Base-by-base conservation (phyloP, 2,113 vertebrate species). In the Girardinichthys multiradiatus region DNA sequence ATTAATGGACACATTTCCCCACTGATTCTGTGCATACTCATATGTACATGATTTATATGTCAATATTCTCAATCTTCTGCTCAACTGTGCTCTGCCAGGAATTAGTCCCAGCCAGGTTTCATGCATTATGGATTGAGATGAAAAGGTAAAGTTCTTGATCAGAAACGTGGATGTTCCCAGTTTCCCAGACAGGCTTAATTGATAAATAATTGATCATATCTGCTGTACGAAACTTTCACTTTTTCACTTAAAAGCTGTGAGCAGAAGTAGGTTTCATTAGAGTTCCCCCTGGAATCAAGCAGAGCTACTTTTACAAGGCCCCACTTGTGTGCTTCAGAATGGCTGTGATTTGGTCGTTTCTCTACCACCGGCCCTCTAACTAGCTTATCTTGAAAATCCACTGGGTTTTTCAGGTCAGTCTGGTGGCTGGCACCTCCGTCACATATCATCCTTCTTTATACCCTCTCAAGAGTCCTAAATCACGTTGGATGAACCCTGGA, bases 101-200 rank as follows among this genome's bases (percentile, higher is more conserved):
- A 81, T 78, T 70, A 70, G 45, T 69, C 59, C 1, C 7, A 82
- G 70, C 39, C 66, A 0, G n/a, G 72, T 57, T 61, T 80, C 24
- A 74, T 89, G 83, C 64, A 87, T 82, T 79, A 87, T 89, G 80
- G 37, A 78, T 77, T 61, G 17, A 74, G 70, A 90, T 90, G 82
- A 89, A 89, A 83, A 90, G 86, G 85, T 83, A 90, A 83, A 45
- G 61, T 74, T 74, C 76, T 87, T 64, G 71, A 74, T 66, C 71
- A 79, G 74, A 80, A 81, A 66, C 65, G 45, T 48, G 66, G 75
- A 81, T 83, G 67, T 86, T 88, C 73, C 59, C 21, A 72, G 72
- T 57, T 83, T 83, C 76, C 64, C 31, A 76, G 57, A 67, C 79
- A 64, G 84, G 30, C 72, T 15, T 19, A 60, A n/a, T 37, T 54